Base-by-base conservation (phyloP, 2,888 invertebrate genomes). In the Saturnia japonica region DNA sequence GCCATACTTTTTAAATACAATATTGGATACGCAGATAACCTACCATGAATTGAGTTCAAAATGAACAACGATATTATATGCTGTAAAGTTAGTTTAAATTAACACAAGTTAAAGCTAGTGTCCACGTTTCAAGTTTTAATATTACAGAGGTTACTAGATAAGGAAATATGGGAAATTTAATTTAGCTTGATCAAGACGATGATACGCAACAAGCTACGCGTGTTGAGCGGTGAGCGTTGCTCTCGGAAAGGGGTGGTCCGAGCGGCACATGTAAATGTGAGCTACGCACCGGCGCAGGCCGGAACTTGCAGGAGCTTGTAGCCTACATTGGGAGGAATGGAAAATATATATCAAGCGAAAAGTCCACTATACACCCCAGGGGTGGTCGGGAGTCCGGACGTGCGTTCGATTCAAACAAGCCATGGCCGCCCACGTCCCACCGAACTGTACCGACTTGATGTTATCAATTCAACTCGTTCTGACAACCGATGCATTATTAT, bases 291-390 rank as follows among this genome's bases (percentile, higher is more conserved):
- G 69, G 77, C 80, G 77, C 82, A 79, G 83, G 80, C 85, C 86
- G 87, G 86, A 88, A 87, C 89, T 87, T 87, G 87, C 86, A 83
- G 87, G 85, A 88, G 86, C 87, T 87, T 87, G 89, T 85, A 88
- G 89, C 90, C 89, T 85, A 88, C 87, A 85, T 88, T 85, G 90
- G 90, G 91, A 91, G 91, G 88, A 91, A 91, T 91, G 90, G 92
- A 92, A 93, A 93, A 91, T 93, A 92, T 93, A 91, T 91, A 92
- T 90, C 88, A 91, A 90, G 91, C 91, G 93, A 93, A 91, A 92
- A 93, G 93, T 93, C 94, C 93, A 93, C 92, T 93, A 91, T 89
- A 89, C 91, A 88, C 91, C 91, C 90, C 78, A 74, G 79, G 87
- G 89, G 88, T 22, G 83, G 88, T 88, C 79, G 84, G 85, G 84